phyloP scores from a whole-genome alignment of 2,888 invertebrate species.

The Drosophila acutilabella region DNA sequence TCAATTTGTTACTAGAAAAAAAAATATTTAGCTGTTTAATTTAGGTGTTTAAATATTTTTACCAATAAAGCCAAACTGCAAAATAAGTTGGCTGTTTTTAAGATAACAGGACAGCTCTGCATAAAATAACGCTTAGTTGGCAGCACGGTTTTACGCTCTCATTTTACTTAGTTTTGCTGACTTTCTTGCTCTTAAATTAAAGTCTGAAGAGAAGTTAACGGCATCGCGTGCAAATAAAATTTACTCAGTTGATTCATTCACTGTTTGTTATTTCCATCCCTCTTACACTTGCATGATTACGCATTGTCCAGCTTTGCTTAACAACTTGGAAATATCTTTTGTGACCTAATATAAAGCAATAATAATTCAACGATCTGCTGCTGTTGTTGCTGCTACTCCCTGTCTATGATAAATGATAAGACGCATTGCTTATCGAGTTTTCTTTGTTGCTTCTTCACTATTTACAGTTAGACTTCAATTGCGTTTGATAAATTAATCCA shows the following conservation, averaged over 20 bases:
- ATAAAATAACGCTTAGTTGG: too few species aligned
- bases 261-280: neutral
- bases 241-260: slow-evolving; percentile 4
- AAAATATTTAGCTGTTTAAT: too few species aligned
- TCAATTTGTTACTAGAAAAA: too few species aligned
- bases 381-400: neutral
- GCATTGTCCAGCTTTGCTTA: slow-evolving; percentile 1
- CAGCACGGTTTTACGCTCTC: neutral
- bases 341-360: slow-evolving; percentile 11
- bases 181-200: neutral
- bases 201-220: neutral
- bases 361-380: slow-evolving; percentile 10
- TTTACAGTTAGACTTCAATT: slow-evolving; percentile 4
- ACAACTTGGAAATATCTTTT: slow-evolving; percentile 15
- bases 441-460: slow-evolving; percentile 6
- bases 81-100: too few species aligned
- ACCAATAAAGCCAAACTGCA: too few species aligned
- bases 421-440: slow-evolving; percentile 27
- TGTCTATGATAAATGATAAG: slow-evolving; percentile 10
- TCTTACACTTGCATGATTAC: neutral
- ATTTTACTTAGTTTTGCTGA: neutral
- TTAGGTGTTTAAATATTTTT: too few species aligned
- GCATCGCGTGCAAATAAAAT: slow-evolving; percentile 16
- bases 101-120: too few species aligned
- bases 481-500: slow-evolving; percentile 31